Evolutionary conservation across 2,113 vertebrate species (phyloP).

Genomic region (Sarotherodon lohbergeri): DNA sequence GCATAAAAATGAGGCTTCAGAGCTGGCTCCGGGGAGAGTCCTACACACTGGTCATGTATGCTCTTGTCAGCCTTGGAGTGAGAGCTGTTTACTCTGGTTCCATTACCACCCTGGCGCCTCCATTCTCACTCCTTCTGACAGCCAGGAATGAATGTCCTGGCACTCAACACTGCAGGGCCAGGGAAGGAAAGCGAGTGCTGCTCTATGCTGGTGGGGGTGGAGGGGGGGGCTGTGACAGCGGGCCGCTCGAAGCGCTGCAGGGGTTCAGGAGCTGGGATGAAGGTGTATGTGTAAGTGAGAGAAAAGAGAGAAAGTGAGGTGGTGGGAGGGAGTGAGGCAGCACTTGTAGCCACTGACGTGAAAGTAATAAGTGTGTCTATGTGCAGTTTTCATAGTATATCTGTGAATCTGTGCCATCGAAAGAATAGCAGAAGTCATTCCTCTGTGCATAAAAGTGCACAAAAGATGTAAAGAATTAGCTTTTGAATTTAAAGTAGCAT

Average conservation of each 20-base stretch:
- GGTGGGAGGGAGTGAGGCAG: background rate
- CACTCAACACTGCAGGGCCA: slow-evolving; percentile 5
- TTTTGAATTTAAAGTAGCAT: background rate
- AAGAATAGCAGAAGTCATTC: background rate
- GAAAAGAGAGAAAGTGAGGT: background rate
- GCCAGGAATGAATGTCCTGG: slow-evolving; percentile 30
- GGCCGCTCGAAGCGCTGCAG: slow-evolving; percentile 8
- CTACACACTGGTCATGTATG: slow-evolving; percentile 7
- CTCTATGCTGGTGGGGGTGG: background rate
- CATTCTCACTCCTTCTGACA: slow-evolving; percentile 38
- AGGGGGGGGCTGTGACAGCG: slow-evolving; percentile 9
- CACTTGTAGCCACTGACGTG: background rate
- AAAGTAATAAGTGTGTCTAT: background rate
- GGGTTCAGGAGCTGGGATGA: slow-evolving; percentile 12
- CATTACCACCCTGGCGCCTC: slow-evolving; percentile 36
- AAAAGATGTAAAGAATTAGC: background rate
- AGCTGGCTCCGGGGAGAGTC: background rate
- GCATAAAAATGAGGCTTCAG: background rate
- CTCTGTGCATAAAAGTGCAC: background rate
- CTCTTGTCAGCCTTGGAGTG: slow-evolving; percentile 17
- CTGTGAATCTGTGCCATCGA: background rate
- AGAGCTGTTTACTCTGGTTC: slow-evolving; percentile 23
- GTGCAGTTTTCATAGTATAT: background rate
- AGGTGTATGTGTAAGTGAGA: slow-evolving; percentile 4
- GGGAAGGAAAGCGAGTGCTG: background rate